Base-by-base conservation (phyloP, 2,797 vertebrate species). In the Galaxias olidus region DNA sequence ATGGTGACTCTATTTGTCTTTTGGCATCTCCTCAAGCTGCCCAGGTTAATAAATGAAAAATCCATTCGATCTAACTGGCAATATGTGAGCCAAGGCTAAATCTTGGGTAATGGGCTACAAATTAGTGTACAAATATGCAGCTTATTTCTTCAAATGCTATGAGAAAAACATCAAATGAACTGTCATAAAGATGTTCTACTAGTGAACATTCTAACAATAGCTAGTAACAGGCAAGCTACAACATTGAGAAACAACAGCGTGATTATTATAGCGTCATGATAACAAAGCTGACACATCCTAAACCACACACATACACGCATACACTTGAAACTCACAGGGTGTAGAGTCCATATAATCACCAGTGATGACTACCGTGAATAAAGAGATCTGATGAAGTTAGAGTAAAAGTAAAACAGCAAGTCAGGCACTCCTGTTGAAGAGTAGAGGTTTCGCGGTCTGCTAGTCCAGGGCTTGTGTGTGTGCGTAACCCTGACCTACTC, bases 401-500 rank as follows among this genome's bases (percentile, higher is more conserved):
- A 6, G 52, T n/a, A 30, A 30, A 30, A 30, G n/a, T n/a, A n/a
- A n/a, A n/a, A n/a, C n/a, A n/a, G n/a, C n/a, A 30, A 30, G 30
- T 30, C 30, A 30, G 30, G 45, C 8, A 8, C 57, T 59, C 7
- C 19, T 20, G 11, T 47, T 15, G 20, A 18, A 14, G 15, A 18
- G 14, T 18, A 13, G 9, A 17, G 50, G 18, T 44, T 48, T 42
- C 6, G 12, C 40, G 6, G 18, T 12, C 17, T 42, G 6, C 19
- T 49, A 10, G 18, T 12, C 18, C 74, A 14, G 48, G 60, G 51
- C 57, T 49, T 44, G 13, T 12, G 30, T 30, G 30, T 30, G 30
- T 30, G 30, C 6, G 30, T 30, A 30, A 30, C 30, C 30, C 30
- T 30, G 48, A 10, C 66, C 58, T 50, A 70, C 48, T 57, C 60